Conservation (phyloP, 2,888 invertebrate species). For the Apeira syringaria region DNA sequence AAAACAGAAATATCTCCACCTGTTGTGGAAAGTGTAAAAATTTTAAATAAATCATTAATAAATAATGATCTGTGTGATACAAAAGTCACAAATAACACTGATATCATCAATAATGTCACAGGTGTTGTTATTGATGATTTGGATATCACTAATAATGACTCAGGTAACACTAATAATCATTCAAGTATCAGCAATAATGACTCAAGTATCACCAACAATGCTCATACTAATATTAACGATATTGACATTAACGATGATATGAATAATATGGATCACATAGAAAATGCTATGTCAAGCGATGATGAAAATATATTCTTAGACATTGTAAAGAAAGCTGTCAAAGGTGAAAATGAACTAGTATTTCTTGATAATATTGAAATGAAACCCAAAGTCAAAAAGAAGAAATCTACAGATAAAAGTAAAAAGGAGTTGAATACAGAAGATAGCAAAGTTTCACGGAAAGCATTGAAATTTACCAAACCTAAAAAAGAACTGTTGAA, state of each 20-base stretch:
- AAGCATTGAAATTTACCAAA: conserved; percentile 31
- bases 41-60: background rate
- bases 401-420: conserved; percentile 3
- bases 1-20: conserved; percentile 15
- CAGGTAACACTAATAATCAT: conserved; percentile 1
- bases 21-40: background rate
- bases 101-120: too few species aligned
- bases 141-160: background rate
- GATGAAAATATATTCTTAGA: conserved; percentile 32
- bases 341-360: conserved; percentile 27
- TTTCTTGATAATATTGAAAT: conserved; percentile 25
- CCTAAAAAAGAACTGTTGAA: conserved; percentile 43
- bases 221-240: background rate
- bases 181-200: conserved; percentile 1
- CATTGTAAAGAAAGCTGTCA: conserved; percentile 30
- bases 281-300: conserved; percentile 23
- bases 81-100: background rate
- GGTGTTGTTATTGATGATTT: too few species aligned
- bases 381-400: conserved; percentile 7
- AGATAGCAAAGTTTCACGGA: background rate
- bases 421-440: conserved; percentile 3
- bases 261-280: conserved; percentile 5
- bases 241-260: background rate
- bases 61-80: background rate
- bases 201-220: background rate